Percentiles rank a stretch among this genome's conserved stretches.
phyloP scores from a whole-genome alignment of 2,113 vertebrate genomes.

The Astur gentilis region DNA sequence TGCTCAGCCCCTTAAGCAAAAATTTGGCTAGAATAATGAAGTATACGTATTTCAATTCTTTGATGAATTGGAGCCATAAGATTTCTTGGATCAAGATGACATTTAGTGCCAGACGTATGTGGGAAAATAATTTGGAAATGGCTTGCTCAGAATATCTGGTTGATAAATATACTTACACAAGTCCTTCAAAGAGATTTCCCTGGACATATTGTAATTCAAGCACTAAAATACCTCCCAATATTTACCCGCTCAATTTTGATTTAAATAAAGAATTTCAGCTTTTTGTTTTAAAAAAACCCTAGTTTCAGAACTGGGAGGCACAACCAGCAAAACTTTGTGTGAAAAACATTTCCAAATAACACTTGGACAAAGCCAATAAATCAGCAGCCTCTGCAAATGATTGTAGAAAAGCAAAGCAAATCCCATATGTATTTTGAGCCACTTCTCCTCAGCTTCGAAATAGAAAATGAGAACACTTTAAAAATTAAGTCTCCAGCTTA shows the following conservation, averaged over 20 bases:
- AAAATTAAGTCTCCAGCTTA: conserved; percentile 32
- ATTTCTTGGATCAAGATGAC: not conserved
- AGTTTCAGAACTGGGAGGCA: not conserved
- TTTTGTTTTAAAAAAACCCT: not conserved
- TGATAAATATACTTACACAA: not conserved
- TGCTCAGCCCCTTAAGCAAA: not conserved
- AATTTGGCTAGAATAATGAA: not conserved
- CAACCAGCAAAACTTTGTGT: not conserved
- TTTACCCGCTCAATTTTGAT: not conserved
- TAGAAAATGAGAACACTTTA: conserved; percentile 9
- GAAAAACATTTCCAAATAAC: not conserved
- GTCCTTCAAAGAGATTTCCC: not conserved
- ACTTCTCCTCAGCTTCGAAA: not conserved
- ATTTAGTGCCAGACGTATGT: not conserved
- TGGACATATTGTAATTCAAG: not conserved
- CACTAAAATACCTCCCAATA: not conserved
- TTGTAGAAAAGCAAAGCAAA: not conserved
- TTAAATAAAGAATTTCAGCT: not conserved
- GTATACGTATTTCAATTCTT: not conserved
- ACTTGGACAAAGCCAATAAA: not conserved
- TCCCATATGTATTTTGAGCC: not conserved
- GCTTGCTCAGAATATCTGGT: not conserved
- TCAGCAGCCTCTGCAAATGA: not conserved
- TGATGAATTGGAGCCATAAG: not conserved
- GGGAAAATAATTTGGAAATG: not conserved